Conservation (phyloP, 2,113 vertebrate species). For the Protobothrops mucrosquamatus region DNA sequence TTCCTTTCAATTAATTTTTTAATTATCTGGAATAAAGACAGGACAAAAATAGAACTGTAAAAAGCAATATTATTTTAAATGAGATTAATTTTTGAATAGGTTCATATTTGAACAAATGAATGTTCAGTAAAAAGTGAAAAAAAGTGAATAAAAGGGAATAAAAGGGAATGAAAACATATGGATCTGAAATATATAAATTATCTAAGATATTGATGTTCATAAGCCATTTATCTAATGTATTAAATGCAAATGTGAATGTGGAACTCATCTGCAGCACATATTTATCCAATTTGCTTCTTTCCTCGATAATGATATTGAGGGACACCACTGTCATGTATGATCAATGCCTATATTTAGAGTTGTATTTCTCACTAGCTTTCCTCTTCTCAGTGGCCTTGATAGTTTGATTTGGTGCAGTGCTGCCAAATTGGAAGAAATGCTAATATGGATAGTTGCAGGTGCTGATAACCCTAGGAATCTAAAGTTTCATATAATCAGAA, state of each 20-base stretch:
- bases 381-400: neutral
- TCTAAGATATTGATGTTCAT: neutral
- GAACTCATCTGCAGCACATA: neutral
- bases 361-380: neutral
- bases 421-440: neutral
- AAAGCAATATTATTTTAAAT: neutral
- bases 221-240: neutral
- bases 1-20: slow-evolving; percentile 99
- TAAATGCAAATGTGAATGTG: neutral
- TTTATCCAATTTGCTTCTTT: neutral
- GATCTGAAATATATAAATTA: neutral
- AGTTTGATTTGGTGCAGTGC: neutral
- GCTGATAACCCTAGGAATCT: neutral
- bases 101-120: neutral
- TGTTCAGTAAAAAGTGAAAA: neutral
- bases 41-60: slow-evolving; percentile 5
- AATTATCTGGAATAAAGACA: slow-evolving; percentile 85
- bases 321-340: neutral
- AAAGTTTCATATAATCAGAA: neutral
- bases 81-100: neutral
- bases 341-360: neutral
- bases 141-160: too few species aligned
- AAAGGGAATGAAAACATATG: neutral
- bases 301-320: neutral
- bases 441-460: neutral